Evolutionary conservation across 2,888 invertebrate genomes (phyloP).

Genomic region (Xestia sexstrigata): DNA sequence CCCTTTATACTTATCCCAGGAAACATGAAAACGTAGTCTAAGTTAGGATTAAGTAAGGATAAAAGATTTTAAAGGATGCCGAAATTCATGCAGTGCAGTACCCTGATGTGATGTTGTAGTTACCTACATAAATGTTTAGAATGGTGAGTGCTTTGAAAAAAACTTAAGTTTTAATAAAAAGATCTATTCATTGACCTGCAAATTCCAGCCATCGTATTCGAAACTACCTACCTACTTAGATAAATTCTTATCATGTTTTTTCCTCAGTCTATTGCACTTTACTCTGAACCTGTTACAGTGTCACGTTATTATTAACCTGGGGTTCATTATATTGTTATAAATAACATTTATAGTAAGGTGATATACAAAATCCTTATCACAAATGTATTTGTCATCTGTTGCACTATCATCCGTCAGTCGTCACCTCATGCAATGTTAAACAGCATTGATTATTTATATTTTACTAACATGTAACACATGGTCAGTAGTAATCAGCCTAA

Average conservation of each 20-base stretch:
- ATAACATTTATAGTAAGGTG: not conserved
- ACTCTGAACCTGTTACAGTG: constrained; percentile 7
- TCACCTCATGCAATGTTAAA: constrained; percentile 8
- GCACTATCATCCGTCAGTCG: constrained; percentile 16
- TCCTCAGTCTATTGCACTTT: constrained; percentile 31
- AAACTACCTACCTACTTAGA: constrained; percentile 41
- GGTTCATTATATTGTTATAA: not conserved
- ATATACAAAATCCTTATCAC: constrained; percentile 20
- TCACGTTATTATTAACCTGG: not conserved
- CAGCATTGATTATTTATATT: constrained; percentile 15
- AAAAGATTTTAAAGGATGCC: too few relatives aligned
- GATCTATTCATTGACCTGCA: constrained; percentile 49
- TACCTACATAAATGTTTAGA: not conserved
- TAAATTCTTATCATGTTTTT: constrained; percentile 34
- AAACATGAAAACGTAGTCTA: not conserved
- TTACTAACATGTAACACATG: constrained; percentile 38
- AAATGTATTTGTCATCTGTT: constrained; percentile 21
- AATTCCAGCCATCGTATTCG: constrained; percentile 26
- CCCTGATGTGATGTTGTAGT: not conserved
- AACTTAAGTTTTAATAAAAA: constrained; percentile 29
- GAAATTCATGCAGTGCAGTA: constrained; percentile 2
- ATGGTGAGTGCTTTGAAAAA: not conserved
- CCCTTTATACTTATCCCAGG: not conserved
- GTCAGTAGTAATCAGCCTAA: constrained; percentile 53
- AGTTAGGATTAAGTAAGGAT: not conserved